phyloP scores from a whole-genome alignment of 2,113 vertebrate species.

The Dolichotis patagonum region DNA sequence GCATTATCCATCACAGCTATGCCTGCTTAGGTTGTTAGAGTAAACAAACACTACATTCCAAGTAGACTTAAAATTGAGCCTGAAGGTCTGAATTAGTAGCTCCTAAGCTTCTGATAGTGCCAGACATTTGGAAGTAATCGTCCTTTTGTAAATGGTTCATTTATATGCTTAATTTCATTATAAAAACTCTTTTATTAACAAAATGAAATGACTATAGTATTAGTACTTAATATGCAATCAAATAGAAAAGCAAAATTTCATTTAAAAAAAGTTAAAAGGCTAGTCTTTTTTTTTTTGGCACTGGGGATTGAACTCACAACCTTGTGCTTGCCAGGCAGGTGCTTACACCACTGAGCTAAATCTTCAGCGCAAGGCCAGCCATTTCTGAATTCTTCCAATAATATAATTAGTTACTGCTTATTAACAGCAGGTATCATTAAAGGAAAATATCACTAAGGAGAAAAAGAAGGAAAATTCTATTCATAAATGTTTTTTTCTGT shows the following conservation, averaged over 20 bases:
- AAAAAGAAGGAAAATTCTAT: not conserved
- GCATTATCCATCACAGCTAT: not conserved
- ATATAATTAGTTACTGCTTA: not conserved
- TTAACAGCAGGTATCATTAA: not conserved
- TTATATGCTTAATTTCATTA: constrained; percentile 12
- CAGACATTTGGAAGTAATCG: not conserved
- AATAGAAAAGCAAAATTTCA: not conserved
- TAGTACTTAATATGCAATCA: constrained; percentile 3
- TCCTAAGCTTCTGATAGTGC: not conserved
- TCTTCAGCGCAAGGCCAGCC: not conserved
- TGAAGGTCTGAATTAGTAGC: not conserved
- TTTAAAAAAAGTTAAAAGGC: not conserved
- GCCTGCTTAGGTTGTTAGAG: not conserved
- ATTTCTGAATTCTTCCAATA: constrained; percentile 47
- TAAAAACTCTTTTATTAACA: constrained; percentile 50
- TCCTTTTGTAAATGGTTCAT: constrained; percentile 22
- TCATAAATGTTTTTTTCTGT: not conserved
- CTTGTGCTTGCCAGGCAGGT: no score
- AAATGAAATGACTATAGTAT: not conserved
- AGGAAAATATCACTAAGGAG: not conserved
- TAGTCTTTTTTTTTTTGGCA: not conserved
- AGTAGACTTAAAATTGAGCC: not conserved
- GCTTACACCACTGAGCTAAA: no score
- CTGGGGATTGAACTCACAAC: no score
- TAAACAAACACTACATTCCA: not conserved